Evolutionary conservation across 2,888 invertebrate species (phyloP), one percentile per base, ranked within the genome.

Genomic region (Philaethria dido): DNA sequence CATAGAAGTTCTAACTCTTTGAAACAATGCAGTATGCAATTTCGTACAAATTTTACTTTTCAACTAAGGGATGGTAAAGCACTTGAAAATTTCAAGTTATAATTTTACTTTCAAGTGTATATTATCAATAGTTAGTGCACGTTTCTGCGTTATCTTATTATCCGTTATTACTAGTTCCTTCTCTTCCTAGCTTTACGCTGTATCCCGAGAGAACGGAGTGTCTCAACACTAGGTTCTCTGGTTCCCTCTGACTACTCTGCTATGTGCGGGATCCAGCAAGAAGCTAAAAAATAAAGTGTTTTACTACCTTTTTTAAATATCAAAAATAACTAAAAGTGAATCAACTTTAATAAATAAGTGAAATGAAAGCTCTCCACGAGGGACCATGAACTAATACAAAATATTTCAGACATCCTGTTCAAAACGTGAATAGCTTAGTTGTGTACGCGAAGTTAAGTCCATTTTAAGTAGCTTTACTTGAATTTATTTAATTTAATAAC

Each of bases 1-100:
- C 47, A 47, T 42, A 39, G 36, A 69, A 67, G 64, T 64, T 55
- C 61, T 50, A 67, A 69, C 64, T 69, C 64, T 55, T 69, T 68
- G 47, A 64, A 64, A 69, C 45, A 29, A 66, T 62, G 22, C 29
- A 45, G 60, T 64, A 55, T 39, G 48, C 42, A 60, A 63, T 18
- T 63, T 63, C 29, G 60, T 66, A 60, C 66, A 63, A 67, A 45
- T 67, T 64, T 36, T 44, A 61, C 60, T 68, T 69, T 60, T 62
- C 42, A 64, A 67, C 64, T 36, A 64, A 48, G 52, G 50, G 20
- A 48, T 14, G 29, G 42, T 39, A 14, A 36, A 57, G 25, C 36
- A 64, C 47, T 55, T 54, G 16, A 16, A 64, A 50, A 39, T 64
- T 57, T n/a, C n/a, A n/a, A n/a, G n/a, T n/a, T n/a, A n/a, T n/a